These are phyloP conservation scores for Amphiduros pacificus DNA, from an alignment of 2,888 invertebrate species.

Conservation along the genomic window DNA sequence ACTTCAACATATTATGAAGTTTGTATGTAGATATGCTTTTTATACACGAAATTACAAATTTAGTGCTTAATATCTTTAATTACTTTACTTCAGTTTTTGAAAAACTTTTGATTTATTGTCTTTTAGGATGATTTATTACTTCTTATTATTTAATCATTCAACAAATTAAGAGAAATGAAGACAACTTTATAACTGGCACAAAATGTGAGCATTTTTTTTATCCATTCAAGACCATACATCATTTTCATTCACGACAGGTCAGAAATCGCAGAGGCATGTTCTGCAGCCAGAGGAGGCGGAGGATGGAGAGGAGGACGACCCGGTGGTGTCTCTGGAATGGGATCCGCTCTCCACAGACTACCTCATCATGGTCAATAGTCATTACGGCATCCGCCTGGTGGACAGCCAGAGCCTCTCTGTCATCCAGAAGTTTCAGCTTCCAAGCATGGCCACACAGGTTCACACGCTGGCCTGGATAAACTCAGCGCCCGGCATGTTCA, in stretches of 20 bases:
- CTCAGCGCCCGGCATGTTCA: conserved; percentile 60
- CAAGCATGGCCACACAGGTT: conserved; percentile 55
- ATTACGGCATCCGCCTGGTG: conserved; percentile 51
- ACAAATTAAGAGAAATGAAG: too few species aligned
- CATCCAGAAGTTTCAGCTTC: conserved; percentile 53
- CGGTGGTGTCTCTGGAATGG: conserved; percentile 58
- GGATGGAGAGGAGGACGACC: conserved; percentile 37
- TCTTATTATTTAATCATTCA: too few species aligned
- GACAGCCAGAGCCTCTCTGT: conserved; percentile 46
- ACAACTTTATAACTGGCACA: too few species aligned
- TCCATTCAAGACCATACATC: background rate
- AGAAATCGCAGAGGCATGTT: conserved; percentile 38
- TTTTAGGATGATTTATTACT: too few species aligned
- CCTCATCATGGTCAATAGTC: conserved; percentile 52
- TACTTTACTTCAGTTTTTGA: too few species aligned
- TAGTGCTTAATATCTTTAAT: too few species aligned
- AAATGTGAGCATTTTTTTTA: background rate
- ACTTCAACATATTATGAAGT: too few species aligned
- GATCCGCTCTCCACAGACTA: conserved; percentile 60
- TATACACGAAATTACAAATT: too few species aligned
- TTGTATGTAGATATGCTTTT: too few species aligned
- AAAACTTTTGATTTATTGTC: too few species aligned
- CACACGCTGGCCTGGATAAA: conserved; percentile 59
- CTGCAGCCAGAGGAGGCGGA: conserved; percentile 41
- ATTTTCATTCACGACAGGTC: conserved; percentile 29